phyloP scores from a whole-genome alignment of 1,140 invertebrate genomes.

The Brachionus paranguensis region DNA sequence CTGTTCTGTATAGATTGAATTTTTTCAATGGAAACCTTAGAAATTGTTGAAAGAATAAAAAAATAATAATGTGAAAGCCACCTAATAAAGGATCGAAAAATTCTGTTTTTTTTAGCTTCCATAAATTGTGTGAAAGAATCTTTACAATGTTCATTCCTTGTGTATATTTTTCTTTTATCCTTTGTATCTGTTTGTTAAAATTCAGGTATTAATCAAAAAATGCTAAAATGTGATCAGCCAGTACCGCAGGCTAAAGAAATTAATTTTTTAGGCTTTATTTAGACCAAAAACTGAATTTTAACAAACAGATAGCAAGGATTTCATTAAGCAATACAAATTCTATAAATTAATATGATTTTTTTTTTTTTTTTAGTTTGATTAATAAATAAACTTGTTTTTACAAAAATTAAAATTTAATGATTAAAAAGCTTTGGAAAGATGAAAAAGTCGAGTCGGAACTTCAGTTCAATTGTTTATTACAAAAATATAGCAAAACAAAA shows the following conservation, averaged over 20 bases:
- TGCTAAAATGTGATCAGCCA: too few species aligned
- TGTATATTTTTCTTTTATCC: background rate
- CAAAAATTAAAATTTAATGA: background rate
- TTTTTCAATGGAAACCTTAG: background rate
- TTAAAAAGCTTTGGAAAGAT: conserved; percentile 72
- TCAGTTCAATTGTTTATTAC: conserved; percentile 77
- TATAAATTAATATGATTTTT: too few species aligned
- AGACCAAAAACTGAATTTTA: too few species aligned
- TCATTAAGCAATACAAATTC: too few species aligned
- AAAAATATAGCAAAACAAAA: conserved; percentile 76
- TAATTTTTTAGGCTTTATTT: too few species aligned
- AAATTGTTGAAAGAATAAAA: background rate
- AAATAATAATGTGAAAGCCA: background rate
- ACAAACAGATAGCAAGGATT: too few species aligned
- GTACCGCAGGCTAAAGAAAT: too few species aligned
- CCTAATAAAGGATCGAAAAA: background rate
- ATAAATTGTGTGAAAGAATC: background rate
- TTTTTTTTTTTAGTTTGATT: too few species aligned
- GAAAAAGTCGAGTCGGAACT: conserved; percentile 88
- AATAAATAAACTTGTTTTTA: too few species aligned
- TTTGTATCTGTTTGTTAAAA: background rate
- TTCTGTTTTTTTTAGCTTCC: background rate
- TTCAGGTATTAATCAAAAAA: background rate
- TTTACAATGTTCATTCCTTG: background rate
- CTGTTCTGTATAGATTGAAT: too few species aligned